phyloP scores from a whole-genome alignment of 2,888 invertebrate genomes.

The Anthrax anthrax region DNA sequence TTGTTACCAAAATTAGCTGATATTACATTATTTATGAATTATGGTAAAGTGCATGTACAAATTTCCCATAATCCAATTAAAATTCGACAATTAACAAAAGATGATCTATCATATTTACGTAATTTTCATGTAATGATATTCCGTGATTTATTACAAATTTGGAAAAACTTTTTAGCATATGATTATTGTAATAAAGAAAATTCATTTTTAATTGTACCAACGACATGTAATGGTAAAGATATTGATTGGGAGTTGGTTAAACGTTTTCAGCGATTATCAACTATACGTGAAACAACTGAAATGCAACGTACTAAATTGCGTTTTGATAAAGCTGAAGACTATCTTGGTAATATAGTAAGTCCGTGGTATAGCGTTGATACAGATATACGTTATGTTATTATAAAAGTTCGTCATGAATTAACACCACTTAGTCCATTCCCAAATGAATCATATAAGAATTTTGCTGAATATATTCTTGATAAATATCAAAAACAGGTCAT shows the following conservation, averaged over 20 bases:
- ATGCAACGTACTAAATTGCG: slow-evolving; percentile 37
- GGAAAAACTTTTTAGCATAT: slow-evolving; percentile 46
- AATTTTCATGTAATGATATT: slow-evolving; percentile 65
- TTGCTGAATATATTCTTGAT: slow-evolving; percentile 55
- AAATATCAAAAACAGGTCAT: slow-evolving; percentile 55
- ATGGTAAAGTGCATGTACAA: slow-evolving; percentile 39
- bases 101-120: slow-evolving; percentile 39
- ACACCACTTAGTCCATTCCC: slow-evolving; percentile 55
- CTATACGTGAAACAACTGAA: slow-evolving; percentile 31
- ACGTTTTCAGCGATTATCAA: slow-evolving; percentile 35
- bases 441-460: slow-evolving; percentile 41
- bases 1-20: slow-evolving; percentile 44
- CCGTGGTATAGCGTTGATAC: slow-evolving; percentile 64
- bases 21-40: slow-evolving; percentile 61
- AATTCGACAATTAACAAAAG: slow-evolving; percentile 34
- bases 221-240: slow-evolving; percentile 24
- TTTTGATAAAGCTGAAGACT: slow-evolving; percentile 41
- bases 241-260: slow-evolving; percentile 49
- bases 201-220: slow-evolving; percentile 39
- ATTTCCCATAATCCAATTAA: slow-evolving; percentile 37
- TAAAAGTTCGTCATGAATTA: slow-evolving; percentile 49
- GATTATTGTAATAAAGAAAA: slow-evolving; percentile 42
- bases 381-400: slow-evolving; percentile 49
- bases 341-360: slow-evolving; percentile 59
- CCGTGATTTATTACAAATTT: slow-evolving; percentile 47